Conservation (phyloP, 2,113 vertebrate genomes). For the Perca flavescens region DNA sequence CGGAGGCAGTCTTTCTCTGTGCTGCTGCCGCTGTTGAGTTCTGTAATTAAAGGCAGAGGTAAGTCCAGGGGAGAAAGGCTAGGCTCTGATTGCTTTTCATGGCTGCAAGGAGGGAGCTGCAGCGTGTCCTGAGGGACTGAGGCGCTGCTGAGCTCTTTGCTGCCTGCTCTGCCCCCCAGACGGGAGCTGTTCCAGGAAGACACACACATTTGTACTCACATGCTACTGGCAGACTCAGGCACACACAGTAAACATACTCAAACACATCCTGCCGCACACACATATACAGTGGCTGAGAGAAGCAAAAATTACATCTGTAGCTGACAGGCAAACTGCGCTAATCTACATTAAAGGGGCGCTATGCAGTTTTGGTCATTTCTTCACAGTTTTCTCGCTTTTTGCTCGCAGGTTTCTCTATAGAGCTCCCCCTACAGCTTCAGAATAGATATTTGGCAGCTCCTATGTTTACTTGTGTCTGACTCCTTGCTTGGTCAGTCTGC, state of each 20-base stretch:
- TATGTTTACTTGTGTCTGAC: too few relatives aligned
- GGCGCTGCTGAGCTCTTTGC: constrained; percentile 78
- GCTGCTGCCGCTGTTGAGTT: constrained; percentile 63
- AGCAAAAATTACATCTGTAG: constrained; percentile 60
- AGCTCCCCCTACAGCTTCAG: too few relatives aligned
- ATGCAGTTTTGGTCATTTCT: too few relatives aligned
- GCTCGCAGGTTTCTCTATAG: too few relatives aligned
- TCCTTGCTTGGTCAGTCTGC: too few relatives aligned
- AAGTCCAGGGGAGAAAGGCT: constrained; percentile 82
- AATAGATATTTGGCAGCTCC: too few relatives aligned
- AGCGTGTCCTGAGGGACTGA: constrained; percentile 78
- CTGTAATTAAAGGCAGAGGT: constrained; percentile 87
- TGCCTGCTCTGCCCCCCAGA: constrained; percentile 59
- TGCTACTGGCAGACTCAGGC: constrained; percentile 40
- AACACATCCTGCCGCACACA: constrained; percentile 24
- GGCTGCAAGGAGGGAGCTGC: constrained; percentile 79
- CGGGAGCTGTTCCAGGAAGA: constrained; percentile 68
- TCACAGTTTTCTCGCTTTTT: too few relatives aligned
- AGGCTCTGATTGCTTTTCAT: constrained; percentile 86
- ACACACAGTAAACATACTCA: constrained; percentile 30
- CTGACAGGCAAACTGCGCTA: constrained; percentile 72
- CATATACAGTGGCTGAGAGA: constrained; percentile 47
- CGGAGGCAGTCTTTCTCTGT: constrained; percentile 63
- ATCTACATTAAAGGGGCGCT: constrained; percentile 56
- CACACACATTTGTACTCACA: constrained; percentile 57